Conservation (phyloP, 2,113 vertebrate species). For the Oostethus manadensis region DNA sequence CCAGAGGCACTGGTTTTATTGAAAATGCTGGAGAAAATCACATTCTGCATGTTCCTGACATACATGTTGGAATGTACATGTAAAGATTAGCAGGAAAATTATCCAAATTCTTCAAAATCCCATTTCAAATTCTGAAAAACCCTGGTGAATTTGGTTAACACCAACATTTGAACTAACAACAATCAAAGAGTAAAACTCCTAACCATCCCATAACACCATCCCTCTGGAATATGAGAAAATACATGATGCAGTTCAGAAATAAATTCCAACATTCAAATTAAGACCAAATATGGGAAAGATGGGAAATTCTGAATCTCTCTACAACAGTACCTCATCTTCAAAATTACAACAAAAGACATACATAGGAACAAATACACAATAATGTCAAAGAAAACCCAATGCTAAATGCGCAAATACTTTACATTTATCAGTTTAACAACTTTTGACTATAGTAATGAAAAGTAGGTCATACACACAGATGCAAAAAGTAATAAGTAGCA, state of each 20-base stretch:
- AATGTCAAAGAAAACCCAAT: background rate
- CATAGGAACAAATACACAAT: background rate
- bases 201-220: no score
- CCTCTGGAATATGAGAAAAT: background rate
- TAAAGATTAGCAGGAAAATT: no score
- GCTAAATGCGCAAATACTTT: no score
- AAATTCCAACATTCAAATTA: background rate
- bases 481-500: no score
- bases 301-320: background rate
- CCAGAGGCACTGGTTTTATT: no score
- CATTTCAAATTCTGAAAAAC: background rate
- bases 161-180: background rate
- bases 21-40: no score
- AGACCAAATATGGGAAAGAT: conserved; percentile 1
- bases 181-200: background rate
- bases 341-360: background rate
- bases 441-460: no score
- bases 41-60: no score
- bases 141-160: background rate
- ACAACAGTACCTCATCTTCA: background rate
- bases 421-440: no score
- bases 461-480: no score
- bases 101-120: background rate
- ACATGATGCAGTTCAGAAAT: no score
- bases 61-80: no score